Evolutionary conservation across 2,888 invertebrate genomes (phyloP).

Genomic region (Griposia aprilina): DNA sequence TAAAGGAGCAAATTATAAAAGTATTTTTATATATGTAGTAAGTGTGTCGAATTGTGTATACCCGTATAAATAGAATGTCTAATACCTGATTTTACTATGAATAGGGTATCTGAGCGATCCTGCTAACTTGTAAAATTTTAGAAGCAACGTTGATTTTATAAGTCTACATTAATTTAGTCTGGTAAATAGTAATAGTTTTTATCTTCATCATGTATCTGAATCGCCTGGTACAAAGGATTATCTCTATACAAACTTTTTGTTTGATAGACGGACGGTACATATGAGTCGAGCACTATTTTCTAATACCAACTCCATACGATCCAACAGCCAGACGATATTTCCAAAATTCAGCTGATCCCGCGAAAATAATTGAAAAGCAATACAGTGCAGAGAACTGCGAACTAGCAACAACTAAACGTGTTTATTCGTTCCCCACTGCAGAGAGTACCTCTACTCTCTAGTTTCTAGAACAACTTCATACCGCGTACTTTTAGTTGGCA

Average conservation of each 20-base stretch:
- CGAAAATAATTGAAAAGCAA: constrained; percentile 63
- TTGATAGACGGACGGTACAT: not conserved
- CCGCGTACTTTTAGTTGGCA: constrained; percentile 64
- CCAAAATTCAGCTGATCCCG: constrained; percentile 40
- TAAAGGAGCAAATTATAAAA: too few species aligned
- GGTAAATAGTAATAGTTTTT: not conserved
- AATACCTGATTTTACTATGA: too few species aligned
- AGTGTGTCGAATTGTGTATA: not conserved
- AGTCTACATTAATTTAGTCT: too few species aligned
- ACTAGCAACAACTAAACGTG: constrained; percentile 59
- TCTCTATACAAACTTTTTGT: constrained; percentile 18
- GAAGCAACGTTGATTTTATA: not conserved
- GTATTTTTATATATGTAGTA: not conserved
- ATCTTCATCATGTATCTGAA: not conserved
- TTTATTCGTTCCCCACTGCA: constrained; percentile 59
- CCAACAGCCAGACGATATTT: constrained; percentile 12
- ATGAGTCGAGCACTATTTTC: constrained; percentile 5
- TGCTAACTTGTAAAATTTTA: not conserved
- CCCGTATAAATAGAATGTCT: not conserved
- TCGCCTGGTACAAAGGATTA: not conserved
- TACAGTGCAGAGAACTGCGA: constrained; percentile 48
- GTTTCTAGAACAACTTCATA: constrained; percentile 66
- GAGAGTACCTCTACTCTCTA: constrained; percentile 42
- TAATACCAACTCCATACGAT: constrained; percentile 35
- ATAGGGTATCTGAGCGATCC: not conserved